A percentile compares a stretch with the other conserved stretches of the same genome.
phyloP scores from a whole-genome alignment of 2,113 vertebrate species.

The Colaptes auratus region DNA sequence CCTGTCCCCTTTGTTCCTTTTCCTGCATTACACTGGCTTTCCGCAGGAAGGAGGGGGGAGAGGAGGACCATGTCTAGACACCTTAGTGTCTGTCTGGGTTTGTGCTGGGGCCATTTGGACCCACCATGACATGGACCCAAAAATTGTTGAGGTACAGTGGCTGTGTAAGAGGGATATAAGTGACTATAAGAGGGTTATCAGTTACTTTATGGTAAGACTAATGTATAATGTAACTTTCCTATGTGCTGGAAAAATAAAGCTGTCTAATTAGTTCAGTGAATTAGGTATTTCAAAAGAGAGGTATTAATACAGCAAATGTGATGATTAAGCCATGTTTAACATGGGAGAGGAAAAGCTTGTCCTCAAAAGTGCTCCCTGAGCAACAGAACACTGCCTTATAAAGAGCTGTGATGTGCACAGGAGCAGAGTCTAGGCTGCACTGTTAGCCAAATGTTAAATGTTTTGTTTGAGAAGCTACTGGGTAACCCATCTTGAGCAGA shows the following conservation, averaged over 20 bases:
- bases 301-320: not conserved
- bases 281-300: not conserved
- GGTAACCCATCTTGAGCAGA: not conserved
- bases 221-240: not conserved
- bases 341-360: not conserved
- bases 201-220: not conserved
- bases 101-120: no score
- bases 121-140: not conserved
- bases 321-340: not conserved
- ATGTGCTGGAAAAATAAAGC: not conserved
- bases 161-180: not conserved
- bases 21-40: no score
- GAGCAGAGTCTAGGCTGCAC: not conserved
- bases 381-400: not conserved
- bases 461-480: not conserved
- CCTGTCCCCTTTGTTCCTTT: no score
- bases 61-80: no score
- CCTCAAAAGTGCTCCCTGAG: not conserved
- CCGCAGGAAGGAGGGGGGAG: no score
- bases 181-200: not conserved
- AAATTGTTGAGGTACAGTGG: not conserved
- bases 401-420: not conserved
- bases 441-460: not conserved
- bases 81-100: no score
- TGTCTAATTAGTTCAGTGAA: not conserved